A percentile compares a stretch with the other conserved stretches of the same genome.
Evolutionary conservation across 2,797 vertebrate genomes (phyloP).

Genomic region (Poeciliopsis turneri): DNA sequence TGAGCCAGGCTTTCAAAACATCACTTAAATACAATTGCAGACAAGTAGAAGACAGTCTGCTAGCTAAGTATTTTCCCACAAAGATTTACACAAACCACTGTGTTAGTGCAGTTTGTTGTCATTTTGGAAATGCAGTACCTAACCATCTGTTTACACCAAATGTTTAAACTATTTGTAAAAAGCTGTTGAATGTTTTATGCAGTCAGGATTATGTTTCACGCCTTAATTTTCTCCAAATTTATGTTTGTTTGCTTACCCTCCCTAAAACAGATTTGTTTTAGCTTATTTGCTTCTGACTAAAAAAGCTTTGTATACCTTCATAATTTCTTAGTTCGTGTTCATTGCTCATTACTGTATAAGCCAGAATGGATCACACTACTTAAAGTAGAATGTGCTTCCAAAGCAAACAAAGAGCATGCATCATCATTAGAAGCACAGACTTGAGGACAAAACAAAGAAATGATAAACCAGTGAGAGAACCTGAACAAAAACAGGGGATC

Average conservation of each 20-base stretch:
- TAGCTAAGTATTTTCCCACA: not conserved
- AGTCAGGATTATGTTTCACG: not conserved
- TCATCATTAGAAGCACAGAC: not conserved
- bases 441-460: not conserved
- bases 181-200: not conserved
- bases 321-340: not conserved
- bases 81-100: not conserved
- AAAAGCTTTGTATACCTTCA: not conserved
- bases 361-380: not conserved
- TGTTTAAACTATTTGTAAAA: not conserved
- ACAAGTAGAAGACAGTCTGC: not conserved
- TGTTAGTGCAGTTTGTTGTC: not conserved
- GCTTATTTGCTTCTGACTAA: not conserved
- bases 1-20: not conserved
- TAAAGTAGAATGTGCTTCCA: not conserved
- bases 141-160: constrained; percentile 3
- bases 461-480: not conserved
- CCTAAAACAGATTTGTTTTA: not conserved
- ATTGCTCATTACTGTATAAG: not conserved
- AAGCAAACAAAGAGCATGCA: not conserved
- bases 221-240: not conserved
- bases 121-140: not conserved
- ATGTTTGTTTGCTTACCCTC: not conserved
- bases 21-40: not conserved
- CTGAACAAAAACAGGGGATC: not conserved